These are phyloP conservation scores for Engystomops pustulosus DNA, from an alignment of 2,113 vertebrate genomes.

Conservation along the genomic window DNA sequence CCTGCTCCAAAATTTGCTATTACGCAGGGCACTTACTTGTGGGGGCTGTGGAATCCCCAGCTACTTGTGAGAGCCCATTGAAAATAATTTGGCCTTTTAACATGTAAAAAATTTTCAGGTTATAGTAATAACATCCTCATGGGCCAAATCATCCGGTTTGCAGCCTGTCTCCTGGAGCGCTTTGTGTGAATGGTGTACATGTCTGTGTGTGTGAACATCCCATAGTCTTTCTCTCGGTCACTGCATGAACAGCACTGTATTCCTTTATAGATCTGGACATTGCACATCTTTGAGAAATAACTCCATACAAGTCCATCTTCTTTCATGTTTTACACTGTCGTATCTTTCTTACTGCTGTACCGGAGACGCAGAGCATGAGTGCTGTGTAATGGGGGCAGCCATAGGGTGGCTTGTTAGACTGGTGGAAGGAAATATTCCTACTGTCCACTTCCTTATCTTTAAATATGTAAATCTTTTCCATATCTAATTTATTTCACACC, in stretches of 20 bases:
- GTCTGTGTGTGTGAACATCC: background rate
- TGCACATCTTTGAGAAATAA: background rate
- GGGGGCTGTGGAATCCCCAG: too few relatives aligned
- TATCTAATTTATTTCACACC: background rate
- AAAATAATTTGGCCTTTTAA: too few relatives aligned
- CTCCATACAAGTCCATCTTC: background rate
- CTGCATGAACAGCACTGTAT: conserved; percentile 36
- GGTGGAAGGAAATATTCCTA: background rate
- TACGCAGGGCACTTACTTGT: too few relatives aligned
- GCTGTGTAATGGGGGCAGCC: background rate
- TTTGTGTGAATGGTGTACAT: background rate
- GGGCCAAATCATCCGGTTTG: conserved; percentile 46
- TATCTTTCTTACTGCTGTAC: background rate
- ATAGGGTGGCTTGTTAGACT: background rate
- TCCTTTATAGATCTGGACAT: conserved; percentile 9
- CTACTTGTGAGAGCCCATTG: too few relatives aligned
- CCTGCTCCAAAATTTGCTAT: too few relatives aligned
- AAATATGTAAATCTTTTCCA: too few relatives aligned
- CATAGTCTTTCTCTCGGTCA: background rate
- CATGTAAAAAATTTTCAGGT: background rate
- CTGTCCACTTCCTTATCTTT: background rate
- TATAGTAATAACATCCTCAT: conserved; percentile 12
- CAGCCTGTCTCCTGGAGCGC: background rate
- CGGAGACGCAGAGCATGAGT: background rate
- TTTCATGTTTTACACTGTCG: background rate